These are phyloP conservation scores for Peromyscus polionotus DNA, from an alignment of 2,113 vertebrate species.

Conservation along the genomic window DNA sequence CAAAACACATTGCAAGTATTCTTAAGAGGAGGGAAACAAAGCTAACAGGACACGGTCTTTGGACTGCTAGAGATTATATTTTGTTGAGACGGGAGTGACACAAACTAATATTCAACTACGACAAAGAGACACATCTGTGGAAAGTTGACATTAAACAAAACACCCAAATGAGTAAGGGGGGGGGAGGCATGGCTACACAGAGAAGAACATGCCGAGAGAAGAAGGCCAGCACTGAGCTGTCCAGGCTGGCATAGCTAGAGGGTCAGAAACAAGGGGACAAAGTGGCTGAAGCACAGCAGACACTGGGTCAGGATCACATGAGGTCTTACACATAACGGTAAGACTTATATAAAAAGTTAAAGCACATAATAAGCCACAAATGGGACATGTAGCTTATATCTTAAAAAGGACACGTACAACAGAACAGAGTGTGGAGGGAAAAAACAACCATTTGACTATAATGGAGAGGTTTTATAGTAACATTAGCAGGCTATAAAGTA, in stretches of 20 bases:
- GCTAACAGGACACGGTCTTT: background rate
- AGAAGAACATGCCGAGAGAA: background rate
- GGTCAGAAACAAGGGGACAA: background rate
- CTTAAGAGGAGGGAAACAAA: background rate
- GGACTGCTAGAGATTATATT: background rate
- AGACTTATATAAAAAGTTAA: constrained; percentile 30
- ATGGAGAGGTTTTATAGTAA: background rate
- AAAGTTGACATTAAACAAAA: constrained; percentile 3
- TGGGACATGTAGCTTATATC: background rate
- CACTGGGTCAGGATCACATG: background rate
- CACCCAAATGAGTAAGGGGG: background rate
- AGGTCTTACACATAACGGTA: background rate
- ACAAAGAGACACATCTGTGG: constrained; percentile 11
- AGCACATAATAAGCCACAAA: background rate
- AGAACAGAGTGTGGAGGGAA: background rate
- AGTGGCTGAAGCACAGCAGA: background rate
- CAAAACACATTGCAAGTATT: background rate
- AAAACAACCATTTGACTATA: background rate
- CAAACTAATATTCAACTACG: background rate
- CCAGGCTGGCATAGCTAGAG: background rate
- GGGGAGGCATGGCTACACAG: background rate
- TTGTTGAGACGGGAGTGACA: background rate
- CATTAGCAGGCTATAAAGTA: constrained; percentile 32
- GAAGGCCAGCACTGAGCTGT: background rate
- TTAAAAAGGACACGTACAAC: constrained; percentile 12